Percentiles rank a stretch among this genome's conserved stretches.
Evolutionary conservation across 2,888 invertebrate species (phyloP).

Genomic region (Bombylius discolor): DNA sequence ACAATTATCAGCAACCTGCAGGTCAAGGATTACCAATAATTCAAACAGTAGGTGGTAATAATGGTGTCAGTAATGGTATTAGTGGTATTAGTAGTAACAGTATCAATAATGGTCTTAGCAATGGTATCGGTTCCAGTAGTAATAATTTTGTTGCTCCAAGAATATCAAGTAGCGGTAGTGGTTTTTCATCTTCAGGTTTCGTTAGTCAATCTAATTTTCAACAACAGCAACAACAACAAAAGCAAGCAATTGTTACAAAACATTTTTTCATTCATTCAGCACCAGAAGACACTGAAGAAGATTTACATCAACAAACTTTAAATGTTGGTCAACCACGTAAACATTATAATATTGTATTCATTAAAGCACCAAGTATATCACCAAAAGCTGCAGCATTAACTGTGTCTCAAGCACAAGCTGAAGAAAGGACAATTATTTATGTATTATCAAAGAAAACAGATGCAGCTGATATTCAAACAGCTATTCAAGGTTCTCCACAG

Average conservation of each 20-base stretch:
- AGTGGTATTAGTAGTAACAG: neutral
- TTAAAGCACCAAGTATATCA: conserved; percentile 27
- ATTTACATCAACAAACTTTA: neutral
- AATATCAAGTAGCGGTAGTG: too few species aligned
- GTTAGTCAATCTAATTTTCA: neutral
- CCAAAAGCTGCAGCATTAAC: conserved; percentile 15
- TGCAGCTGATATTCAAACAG: conserved; percentile 20
- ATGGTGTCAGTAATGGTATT: neutral
- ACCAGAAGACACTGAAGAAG: conserved; percentile 21
- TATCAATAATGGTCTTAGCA: too few species aligned
- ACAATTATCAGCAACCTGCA: neutral
- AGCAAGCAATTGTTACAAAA: conserved; percentile 15
- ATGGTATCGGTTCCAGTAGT: too few species aligned
- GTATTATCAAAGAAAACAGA: conserved; percentile 33
- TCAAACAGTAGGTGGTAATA: neutral
- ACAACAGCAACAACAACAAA: neutral
- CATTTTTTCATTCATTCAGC: conserved; percentile 34
- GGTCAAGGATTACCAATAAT: neutral
- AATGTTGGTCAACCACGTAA: conserved; percentile 20
- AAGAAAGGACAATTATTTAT: conserved; percentile 36
- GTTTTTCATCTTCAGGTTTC: neutral
- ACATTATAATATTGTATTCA: conserved; percentile 34
- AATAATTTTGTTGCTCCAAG: too few species aligned
- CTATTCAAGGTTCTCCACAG: conserved; percentile 18
- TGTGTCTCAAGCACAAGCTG: conserved; percentile 21